phyloP scores from a whole-genome alignment of 1,140 invertebrate genomes.

The Ridgeia piscesae region DNA sequence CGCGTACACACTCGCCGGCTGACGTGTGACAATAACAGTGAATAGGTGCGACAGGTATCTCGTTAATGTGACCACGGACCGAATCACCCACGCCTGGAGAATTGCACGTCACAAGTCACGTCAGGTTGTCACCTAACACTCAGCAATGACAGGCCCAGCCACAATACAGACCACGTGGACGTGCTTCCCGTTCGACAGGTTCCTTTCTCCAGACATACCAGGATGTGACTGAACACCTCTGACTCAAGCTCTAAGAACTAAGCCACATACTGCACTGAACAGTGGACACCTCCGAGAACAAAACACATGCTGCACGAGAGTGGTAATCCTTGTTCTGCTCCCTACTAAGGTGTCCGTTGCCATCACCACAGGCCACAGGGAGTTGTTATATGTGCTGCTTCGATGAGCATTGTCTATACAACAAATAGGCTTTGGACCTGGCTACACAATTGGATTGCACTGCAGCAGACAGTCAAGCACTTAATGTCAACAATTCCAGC shows the following conservation, averaged over 20 bases:
- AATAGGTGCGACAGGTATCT: neutral
- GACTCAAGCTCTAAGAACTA: too few relatives aligned
- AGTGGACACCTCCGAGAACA: neutral
- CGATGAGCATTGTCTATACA: neutral
- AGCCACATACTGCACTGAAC: too few relatives aligned
- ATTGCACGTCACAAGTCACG: neutral
- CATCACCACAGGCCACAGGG: neutral
- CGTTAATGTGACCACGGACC: neutral
- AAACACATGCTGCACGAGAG: neutral
- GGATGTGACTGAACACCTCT: neutral
- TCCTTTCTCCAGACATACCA: neutral
- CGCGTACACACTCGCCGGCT: neutral
- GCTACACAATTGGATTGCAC: neutral
- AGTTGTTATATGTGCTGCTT: neutral
- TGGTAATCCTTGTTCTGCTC: neutral
- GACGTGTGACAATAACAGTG: neutral
- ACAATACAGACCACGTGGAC: neutral
- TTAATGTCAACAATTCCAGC: neutral
- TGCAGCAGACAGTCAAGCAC: too few relatives aligned
- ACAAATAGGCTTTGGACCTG: neutral
- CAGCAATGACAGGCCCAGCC: neutral
- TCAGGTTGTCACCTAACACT: neutral
- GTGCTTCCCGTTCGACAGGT: neutral
- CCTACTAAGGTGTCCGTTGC: neutral
- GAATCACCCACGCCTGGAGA: neutral